Conservation (phyloP, 1,140 invertebrate genomes). For the Nasonia longicornis region DNA sequence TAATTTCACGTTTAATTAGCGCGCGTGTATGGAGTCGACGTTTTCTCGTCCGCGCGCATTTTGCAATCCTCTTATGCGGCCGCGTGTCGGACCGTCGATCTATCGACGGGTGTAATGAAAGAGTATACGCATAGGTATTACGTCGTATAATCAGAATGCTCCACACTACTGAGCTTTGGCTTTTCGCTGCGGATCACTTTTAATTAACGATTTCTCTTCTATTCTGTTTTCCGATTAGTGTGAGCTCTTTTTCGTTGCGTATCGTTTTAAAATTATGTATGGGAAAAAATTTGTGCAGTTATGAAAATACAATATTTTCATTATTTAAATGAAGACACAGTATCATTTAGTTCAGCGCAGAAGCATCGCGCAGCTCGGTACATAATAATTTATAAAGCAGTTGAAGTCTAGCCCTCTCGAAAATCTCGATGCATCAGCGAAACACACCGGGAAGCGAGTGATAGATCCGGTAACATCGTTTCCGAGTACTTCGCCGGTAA, state of each 20-base stretch:
- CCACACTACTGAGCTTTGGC: not conserved
- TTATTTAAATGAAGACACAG: too few species aligned
- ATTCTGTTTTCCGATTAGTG: not conserved
- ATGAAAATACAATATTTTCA: too few species aligned
- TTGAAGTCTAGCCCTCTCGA: not conserved
- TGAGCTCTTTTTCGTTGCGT: not conserved
- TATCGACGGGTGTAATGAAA: not conserved
- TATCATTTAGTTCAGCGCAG: too few species aligned
- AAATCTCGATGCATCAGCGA: not conserved
- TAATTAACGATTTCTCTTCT: not conserved
- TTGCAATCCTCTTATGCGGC: not conserved
- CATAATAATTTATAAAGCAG: not conserved
- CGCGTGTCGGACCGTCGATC: not conserved
- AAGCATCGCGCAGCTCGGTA: not conserved
- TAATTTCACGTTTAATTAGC: conserved; percentile 23
- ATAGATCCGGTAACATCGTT: not conserved
- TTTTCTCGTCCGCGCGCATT: not conserved
- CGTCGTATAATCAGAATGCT: too few species aligned
- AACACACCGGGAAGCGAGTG: too few species aligned
- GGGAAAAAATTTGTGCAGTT: not conserved
- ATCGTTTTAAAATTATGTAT: not conserved
- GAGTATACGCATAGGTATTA: not conserved
- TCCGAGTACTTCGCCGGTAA: not conserved
- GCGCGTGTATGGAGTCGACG: not conserved
- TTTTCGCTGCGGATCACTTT: not conserved